Base-by-base conservation (phyloP, 2,888 invertebrate genomes). In the Ornithoptera alexandrae region DNA sequence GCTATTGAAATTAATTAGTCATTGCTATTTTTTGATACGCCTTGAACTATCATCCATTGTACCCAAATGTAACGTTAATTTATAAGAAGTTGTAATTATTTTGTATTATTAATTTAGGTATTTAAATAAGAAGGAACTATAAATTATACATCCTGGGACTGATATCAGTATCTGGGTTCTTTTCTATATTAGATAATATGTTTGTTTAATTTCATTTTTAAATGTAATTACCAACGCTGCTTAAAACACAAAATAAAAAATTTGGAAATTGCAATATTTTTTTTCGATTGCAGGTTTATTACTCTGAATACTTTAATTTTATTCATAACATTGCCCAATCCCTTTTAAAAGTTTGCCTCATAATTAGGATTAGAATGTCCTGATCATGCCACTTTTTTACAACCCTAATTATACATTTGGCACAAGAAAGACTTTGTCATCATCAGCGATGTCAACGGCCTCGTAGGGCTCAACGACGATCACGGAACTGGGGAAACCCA, bases 341-440 rank as follows among this genome's bases (percentile, higher is more conserved):
- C 30, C 12, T 65, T 65, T 69, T 62, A 56, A 62, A 30, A 62
- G 57, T 69, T 65, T 59, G 50, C 10, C 63, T 24, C 42, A 17
- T 50, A 69, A 66, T 36, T 63, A 60, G 70, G 70, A 63, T 63
- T 62, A 59, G n/a, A 22, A 36, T 53, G n/a, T 15, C 46, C 53
- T n/a, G 50, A 68, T 61, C 56, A 65, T 57, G 71, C 57, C 56
- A 64, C 57, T 18, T 50, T 58, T 65, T 58, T 65, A 62, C 61
- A 57, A 58, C 85, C 85, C 88, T 86, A 86, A 87, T 89, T 88
- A 86, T 86, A 87, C 84, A 84, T 88, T 89, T 89, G 88, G 89
- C 88, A 84, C 84, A 80, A 70, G 72, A 81, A 81, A 79, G 78
- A 78, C 79, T 78, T 78, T 73, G 78, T 76, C 77, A 74, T 78